Conservation (phyloP, 2,888 invertebrate species). For the Epinotia bilunana region DNA sequence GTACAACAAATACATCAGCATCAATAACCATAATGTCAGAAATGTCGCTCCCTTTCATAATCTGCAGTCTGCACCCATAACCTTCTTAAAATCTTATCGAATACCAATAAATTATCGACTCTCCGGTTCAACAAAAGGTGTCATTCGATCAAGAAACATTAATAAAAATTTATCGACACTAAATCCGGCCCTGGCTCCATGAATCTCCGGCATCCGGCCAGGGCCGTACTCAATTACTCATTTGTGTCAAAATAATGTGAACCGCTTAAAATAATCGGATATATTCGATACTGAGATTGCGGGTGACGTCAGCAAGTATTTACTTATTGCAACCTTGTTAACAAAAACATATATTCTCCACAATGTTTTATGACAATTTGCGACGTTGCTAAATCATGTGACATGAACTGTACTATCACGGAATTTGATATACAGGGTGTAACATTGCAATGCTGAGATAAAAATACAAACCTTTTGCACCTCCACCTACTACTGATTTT, state of each 20-base stretch:
- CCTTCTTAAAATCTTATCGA: constrained; percentile 24
- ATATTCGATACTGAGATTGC: constrained; percentile 51
- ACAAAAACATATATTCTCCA: background rate
- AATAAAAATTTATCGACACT: constrained; percentile 38
- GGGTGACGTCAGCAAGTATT: constrained; percentile 24
- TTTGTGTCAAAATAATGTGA: constrained; percentile 76
- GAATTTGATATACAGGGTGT: no score
- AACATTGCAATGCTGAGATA: no score
- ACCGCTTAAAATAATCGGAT: constrained; percentile 70
- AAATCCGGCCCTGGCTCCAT: constrained; percentile 54
- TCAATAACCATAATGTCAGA: background rate
- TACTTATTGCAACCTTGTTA: background rate
- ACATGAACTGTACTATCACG: no score
- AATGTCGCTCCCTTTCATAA: background rate
- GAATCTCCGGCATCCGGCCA: constrained; percentile 75
- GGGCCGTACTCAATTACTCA: constrained; percentile 75
- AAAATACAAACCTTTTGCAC: no score
- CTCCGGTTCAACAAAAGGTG: constrained; percentile 28
- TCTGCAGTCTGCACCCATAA: background rate
- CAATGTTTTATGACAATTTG: background rate
- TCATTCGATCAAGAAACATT: constrained; percentile 28
- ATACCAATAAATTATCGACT: constrained; percentile 25
- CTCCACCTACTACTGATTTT: no score
- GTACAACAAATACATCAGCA: background rate
- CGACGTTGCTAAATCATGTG: no score